phyloP scores from a whole-genome alignment of 2,888 invertebrate species.

The Chrysodeixis includens region DNA sequence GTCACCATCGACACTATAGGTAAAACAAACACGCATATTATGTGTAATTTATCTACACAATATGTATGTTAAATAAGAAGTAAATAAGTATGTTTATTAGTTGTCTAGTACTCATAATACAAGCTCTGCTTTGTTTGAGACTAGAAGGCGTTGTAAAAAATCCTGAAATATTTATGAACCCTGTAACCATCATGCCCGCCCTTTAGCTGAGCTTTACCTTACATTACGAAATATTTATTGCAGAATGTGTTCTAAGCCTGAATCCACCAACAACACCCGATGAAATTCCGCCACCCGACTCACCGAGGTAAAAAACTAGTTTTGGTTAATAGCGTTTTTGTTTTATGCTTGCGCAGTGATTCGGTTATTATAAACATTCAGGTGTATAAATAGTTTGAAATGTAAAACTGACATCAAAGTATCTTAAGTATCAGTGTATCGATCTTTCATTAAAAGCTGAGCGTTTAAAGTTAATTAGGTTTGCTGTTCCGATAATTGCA shows the following conservation, averaged over 20 bases:
- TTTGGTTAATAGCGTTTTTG: neutral
- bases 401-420: neutral
- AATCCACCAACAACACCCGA: slow-evolving; percentile 70
- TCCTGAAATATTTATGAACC: no score
- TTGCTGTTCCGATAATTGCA: no score
- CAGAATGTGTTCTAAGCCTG: slow-evolving; percentile 83
- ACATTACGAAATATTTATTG: slow-evolving; percentile 3
- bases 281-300: slow-evolving; percentile 63
- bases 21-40: slow-evolving; percentile 74
- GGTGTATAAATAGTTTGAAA: neutral
- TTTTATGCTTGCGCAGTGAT: neutral
- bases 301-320: slow-evolving; percentile 69
- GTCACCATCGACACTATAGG: slow-evolving; percentile 98
- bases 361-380: neutral
- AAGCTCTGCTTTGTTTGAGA: no score
- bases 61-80: no score
- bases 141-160: no score
- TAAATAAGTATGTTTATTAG: no score
- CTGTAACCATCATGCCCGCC: no score
- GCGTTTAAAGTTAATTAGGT: no score
- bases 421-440: neutral
- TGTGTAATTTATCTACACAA: no score
- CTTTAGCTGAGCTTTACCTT: slow-evolving; percentile 13
- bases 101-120: no score
- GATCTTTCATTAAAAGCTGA: no score